Conservation (phyloP, 2,113 vertebrate genomes). For the Puntigrus tetrazona region DNA sequence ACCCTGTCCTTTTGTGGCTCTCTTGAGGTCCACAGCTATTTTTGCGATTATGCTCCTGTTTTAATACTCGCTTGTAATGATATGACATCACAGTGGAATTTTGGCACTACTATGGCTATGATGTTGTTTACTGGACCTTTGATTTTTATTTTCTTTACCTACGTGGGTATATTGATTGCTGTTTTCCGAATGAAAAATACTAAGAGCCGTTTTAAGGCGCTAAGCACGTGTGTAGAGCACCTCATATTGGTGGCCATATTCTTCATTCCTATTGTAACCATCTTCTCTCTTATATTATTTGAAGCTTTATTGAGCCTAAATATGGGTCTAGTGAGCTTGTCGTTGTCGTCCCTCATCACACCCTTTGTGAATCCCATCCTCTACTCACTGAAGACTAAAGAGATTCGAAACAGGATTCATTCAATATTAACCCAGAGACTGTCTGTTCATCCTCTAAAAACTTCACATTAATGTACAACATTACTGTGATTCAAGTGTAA, state of each 20-base stretch:
- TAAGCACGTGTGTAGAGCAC: conserved; percentile 71
- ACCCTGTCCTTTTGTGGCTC: conserved; percentile 71
- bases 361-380: conserved; percentile 72
- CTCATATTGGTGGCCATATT: conserved; percentile 69
- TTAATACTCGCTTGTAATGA: conserved; percentile 71
- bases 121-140: conserved; percentile 48
- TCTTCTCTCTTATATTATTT: conserved; percentile 55
- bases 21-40: conserved; percentile 68
- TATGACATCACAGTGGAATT: conserved; percentile 60
- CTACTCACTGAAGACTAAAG: conserved; percentile 73
- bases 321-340: conserved; percentile 63
- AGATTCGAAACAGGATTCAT: conserved; percentile 59
- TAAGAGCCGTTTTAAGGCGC: conserved; percentile 58
- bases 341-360: conserved; percentile 68
- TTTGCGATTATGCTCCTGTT: conserved; percentile 73
- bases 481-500: background rate
- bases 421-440: conserved; percentile 34
- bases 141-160: conserved; percentile 62
- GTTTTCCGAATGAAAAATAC: conserved; percentile 70
- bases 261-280: conserved; percentile 61
- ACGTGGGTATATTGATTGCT: conserved; percentile 63
- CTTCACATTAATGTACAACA: background rate
- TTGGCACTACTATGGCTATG: background rate
- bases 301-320: conserved; percentile 51
- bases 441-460: conserved; percentile 28